Conservation (phyloP, 2,888 invertebrate genomes). For the Thalpophila matura region DNA sequence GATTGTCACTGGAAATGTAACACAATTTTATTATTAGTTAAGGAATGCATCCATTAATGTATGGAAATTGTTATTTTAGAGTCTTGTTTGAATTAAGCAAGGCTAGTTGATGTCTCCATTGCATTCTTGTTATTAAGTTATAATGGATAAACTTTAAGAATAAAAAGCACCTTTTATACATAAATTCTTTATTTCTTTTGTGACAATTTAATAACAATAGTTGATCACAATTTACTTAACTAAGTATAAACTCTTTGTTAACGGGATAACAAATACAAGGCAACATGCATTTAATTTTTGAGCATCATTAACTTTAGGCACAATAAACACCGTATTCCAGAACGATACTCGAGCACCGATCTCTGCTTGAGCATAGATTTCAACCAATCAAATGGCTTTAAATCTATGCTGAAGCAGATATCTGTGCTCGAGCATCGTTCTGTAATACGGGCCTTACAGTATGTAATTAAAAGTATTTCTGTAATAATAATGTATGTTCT, state of each 20-base stretch:
- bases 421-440: too few species aligned
- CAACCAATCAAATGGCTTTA: too few species aligned
- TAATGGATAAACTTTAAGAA: slow-evolving; percentile 19
- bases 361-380: too few species aligned
- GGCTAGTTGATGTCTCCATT: background rate
- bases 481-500: slow-evolving; percentile 21
- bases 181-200: slow-evolving; percentile 58
- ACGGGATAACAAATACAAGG: slow-evolving; percentile 69
- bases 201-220: slow-evolving; percentile 56
- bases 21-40: too few species aligned
- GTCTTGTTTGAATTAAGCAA: background rate
- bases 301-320: slow-evolving; percentile 41
- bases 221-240: slow-evolving; percentile 69
- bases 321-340: too few species aligned
- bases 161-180: slow-evolving; percentile 48
- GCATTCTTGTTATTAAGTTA: background rate
- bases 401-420: too few species aligned
- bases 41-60: too few species aligned
- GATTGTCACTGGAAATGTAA: too few species aligned
- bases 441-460: too few species aligned
- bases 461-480: slow-evolving; percentile 26
- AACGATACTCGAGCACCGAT: too few species aligned
- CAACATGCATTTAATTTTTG: slow-evolving; percentile 62
- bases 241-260: slow-evolving; percentile 68
- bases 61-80: background rate